Evolutionary conservation across 1,140 invertebrate genomes (phyloP).

Genomic region (Teleopsis dalmanni): DNA sequence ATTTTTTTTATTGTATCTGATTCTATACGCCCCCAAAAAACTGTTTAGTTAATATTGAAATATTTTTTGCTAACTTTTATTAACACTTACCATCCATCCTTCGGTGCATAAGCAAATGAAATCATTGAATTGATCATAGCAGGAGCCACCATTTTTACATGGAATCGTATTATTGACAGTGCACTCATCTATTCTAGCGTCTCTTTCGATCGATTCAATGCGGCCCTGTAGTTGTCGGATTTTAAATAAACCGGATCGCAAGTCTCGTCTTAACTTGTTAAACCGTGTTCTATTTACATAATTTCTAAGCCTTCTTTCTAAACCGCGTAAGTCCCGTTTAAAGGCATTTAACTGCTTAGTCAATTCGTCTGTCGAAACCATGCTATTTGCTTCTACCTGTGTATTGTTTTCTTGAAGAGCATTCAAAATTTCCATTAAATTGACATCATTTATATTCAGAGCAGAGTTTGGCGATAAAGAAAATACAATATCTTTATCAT

Average conservation of each 20-base stretch:
- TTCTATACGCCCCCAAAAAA: no score
- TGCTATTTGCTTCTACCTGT: background rate
- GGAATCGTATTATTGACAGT: constrained; percentile 54
- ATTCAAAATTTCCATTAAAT: constrained; percentile 20
- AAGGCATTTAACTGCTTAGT: constrained; percentile 18
- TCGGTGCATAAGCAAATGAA: constrained; percentile 66
- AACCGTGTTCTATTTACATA: constrained; percentile 12
- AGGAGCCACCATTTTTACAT: constrained; percentile 77
- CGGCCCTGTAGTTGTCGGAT: constrained; percentile 10
- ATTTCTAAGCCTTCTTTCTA: constrained; percentile 12
- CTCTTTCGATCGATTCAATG: constrained; percentile 2
- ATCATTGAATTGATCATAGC: constrained; percentile 62
- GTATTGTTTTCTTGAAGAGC: constrained; percentile 9
- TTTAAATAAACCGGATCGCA: constrained; percentile 18
- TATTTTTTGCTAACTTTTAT: no score
- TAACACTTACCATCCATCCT: constrained; percentile 65
- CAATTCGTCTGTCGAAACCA: constrained; percentile 9
- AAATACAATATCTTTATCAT: constrained; percentile 26
- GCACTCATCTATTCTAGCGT: constrained; percentile 52
- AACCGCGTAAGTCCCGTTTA: constrained; percentile 13
- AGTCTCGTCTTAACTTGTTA: background rate
- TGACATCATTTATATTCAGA: constrained; percentile 25
- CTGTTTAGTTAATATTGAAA: no score
- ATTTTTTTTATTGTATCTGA: no score
- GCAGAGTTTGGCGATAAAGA: constrained; percentile 22